Percentiles rank a stretch among this genome's conserved stretches.
These are phyloP conservation scores for Campoplex capitator DNA, from an alignment of 2,888 invertebrate genomes.

Conservation along the genomic window DNA sequence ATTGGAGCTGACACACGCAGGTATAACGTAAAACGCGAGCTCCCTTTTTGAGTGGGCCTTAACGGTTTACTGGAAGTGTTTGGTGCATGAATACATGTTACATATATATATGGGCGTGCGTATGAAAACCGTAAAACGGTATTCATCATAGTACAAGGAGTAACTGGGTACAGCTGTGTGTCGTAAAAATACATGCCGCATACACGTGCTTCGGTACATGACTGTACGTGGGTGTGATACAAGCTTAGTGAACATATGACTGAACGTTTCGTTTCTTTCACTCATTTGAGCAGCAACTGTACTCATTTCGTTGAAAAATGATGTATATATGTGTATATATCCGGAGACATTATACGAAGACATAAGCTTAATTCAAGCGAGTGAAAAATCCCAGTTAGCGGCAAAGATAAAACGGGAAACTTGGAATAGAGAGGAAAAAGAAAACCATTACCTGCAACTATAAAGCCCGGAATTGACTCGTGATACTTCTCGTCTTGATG, in stretches of 20 bases:
- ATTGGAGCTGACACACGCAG: constrained; percentile 24
- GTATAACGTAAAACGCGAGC: background rate
- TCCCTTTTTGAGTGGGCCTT: constrained; percentile 58
- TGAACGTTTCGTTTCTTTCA: constrained; percentile 35
- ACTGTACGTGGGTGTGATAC: constrained; percentile 42
- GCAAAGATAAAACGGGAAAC: background rate
- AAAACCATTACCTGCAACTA: background rate
- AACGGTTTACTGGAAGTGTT: constrained; percentile 27
- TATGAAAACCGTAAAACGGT: constrained; percentile 6
- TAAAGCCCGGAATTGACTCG: background rate
- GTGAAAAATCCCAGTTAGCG: background rate
- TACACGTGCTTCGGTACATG: background rate
- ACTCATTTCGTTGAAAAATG: constrained; percentile 36
- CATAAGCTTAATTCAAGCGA: background rate
- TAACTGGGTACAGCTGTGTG: constrained; percentile 50
- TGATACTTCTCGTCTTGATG: background rate
- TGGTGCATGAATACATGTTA: background rate
- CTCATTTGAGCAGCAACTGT: constrained; percentile 29
- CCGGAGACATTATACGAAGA: too few species aligned
- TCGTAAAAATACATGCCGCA: constrained; percentile 15
- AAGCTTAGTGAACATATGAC: constrained; percentile 25
- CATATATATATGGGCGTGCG: constrained; percentile 6
- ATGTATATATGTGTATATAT: too few species aligned
- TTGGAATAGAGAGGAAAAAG: background rate
- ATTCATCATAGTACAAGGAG: constrained; percentile 37